Base-by-base conservation (phyloP, 2,888 invertebrate genomes). In the Therioaphis trifolii region DNA sequence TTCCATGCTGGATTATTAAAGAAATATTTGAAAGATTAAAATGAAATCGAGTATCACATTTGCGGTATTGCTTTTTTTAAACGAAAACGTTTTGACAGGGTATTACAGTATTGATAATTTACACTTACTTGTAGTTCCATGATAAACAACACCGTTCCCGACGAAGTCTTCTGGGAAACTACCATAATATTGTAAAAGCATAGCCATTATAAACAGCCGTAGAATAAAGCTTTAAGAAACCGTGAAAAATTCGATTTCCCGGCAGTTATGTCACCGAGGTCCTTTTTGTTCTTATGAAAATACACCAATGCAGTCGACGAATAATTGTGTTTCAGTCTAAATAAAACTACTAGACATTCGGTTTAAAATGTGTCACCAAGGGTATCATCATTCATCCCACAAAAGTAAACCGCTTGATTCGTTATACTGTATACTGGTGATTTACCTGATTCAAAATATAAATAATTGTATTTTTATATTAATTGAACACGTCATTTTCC, bases 221-320 rank as follows among this genome's bases (percentile, higher is more conserved):
- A 18, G 61, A 63, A 82, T 74, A 40, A 66, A 82, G 24, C 63
- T 74, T 82, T 21, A 46, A 27, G 63, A 74, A 63, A 82, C 82
- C 82, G 82, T 82, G 74, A 1, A 82, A 74, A 82, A 63, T 74
- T 63, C 35, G 24, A 82, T 82, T 82, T 82, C 72, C 49, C 72
- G 63, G 82, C 61, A 18, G 52, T 82, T 82, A 74, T 35, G 35
- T 74, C 82, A 82, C 74, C 74, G 82, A 82, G 82, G 82, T 82
- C 82, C 49, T 82, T 82, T 82, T 74, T 82, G 74, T 82, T 63
- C 40, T 40, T 46, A 24, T 40, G 11, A 15, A 24, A 72, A 27
- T 72, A 43, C 7, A 43, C 35, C 4, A 5, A 35, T 7, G 7
- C 35, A 35, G 43, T 29, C 46, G 29, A 29, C 29, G 49, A 63